These are phyloP conservation scores for Epizoanthus rinbou DNA, from an alignment of 92 coral and sea anemone species.

Conservation along the genomic window DNA sequence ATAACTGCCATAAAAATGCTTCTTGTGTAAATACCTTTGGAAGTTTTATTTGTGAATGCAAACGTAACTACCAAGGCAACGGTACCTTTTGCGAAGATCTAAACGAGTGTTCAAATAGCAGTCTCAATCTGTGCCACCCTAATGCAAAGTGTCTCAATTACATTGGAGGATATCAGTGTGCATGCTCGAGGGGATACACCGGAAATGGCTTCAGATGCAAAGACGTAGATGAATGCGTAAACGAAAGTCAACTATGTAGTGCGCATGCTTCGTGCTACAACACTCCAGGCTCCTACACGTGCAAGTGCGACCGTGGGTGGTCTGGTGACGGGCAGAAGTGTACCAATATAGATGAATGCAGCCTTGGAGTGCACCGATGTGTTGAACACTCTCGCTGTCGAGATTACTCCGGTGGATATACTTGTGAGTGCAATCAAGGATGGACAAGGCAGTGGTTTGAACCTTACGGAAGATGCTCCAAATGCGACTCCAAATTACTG, in stretches of 20 bases:
- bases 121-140: slow-evolving; percentile 62
- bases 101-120: slow-evolving; percentile 55
- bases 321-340: slow-evolving; percentile 67
- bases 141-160: slow-evolving; percentile 54
- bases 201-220: slow-evolving; percentile 59
- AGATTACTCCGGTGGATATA: slow-evolving; percentile 61
- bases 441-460: slow-evolving; percentile 79
- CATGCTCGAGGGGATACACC: slow-evolving; percentile 48
- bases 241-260: slow-evolving; percentile 40
- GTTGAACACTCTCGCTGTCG: slow-evolving; percentile 61
- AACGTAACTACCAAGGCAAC: slow-evolving; percentile 53
- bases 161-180: slow-evolving; percentile 58
- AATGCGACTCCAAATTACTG: slow-evolving; percentile 53
- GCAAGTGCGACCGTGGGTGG: slow-evolving; percentile 65
- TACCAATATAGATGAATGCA: slow-evolving; percentile 62
- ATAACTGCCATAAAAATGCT: slow-evolving; percentile 50
- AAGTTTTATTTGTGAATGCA: slow-evolving; percentile 52
- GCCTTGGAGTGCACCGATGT: slow-evolving; percentile 54
- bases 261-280: slow-evolving; percentile 61
- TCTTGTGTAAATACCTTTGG: slow-evolving; percentile 52
- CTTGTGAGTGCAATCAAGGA: slow-evolving; percentile 52
- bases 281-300: slow-evolving; percentile 56
- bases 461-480: slow-evolving; percentile 69
- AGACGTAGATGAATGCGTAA: slow-evolving; percentile 62
- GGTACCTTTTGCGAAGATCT: slow-evolving; percentile 58